Base-by-base conservation (phyloP, 1,140 invertebrate genomes). In the Dendroctonus valens region DNA sequence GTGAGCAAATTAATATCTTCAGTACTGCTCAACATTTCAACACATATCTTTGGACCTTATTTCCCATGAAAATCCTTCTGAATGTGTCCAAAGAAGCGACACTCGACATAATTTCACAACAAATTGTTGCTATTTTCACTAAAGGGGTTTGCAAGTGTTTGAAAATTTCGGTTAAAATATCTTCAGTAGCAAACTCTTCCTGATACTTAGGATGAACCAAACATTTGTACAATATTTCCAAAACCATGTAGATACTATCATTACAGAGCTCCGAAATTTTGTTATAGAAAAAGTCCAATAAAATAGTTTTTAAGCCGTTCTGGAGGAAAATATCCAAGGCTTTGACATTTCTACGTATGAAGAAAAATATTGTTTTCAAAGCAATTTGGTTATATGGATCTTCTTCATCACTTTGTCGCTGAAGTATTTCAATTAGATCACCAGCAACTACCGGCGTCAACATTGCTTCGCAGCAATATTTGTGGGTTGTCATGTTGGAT, bases 381-480 rank as follows among this genome's bases (percentile, higher is more conserved):
- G 73, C 70, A 9, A 70, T 44, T 65, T 74, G 68, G 61, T 72
- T 74, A 11, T 69, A 53, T 41, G 65, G 59, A 64, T 71, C 69
- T 48, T 65, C 64, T 38, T 67, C 59, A 57, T 67, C 62, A 37
- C 67, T 60, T 11, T 42, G 55, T 8, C 70, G 12, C 7, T 67
- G 26, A 48, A 73, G 15, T 3, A 75, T 70, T 37, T 65, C 61
- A 7, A 73, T 26, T 39, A 75, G 8, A 37, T 60, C 70, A 54
- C 53, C 66, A 3, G 73, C 59, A 44, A 75, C 60, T 6, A 69
- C 61, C 7, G 72, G 67, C 4, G 69, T 73, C n/a, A 74, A 41
- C 72, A 75, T 75, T 15, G 67, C 65, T 37, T 74, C 68, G 26
- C 71, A 73, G 52, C 74, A 75, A 44, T 72, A 75, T 48, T 70